These are phyloP conservation scores for Apis dorsata DNA, from an alignment of 1,140 invertebrate species.

Conservation along the genomic window DNA sequence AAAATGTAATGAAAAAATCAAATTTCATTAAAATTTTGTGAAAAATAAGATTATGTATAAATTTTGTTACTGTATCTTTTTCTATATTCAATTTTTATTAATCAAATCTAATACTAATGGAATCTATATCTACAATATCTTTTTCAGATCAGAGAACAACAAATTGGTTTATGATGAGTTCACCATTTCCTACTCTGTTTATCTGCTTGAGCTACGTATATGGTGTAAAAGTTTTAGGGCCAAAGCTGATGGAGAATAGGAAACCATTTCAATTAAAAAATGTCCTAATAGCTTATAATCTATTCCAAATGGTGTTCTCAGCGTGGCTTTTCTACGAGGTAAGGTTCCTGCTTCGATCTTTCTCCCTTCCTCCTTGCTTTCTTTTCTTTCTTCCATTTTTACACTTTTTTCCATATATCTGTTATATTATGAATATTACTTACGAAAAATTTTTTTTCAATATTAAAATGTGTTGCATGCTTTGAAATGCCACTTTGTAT, in stretches of 20 bases:
- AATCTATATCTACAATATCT: background rate
- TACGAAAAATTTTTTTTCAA: background rate
- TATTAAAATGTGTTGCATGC: background rate
- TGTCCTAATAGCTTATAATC: constrained; percentile 91
- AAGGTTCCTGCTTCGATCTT: constrained; percentile 63
- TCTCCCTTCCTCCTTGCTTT: background rate
- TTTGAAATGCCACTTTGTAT: background rate
- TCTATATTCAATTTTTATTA: background rate
- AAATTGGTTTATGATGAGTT: constrained; percentile 91
- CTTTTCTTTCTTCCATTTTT: background rate
- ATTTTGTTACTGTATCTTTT: too few relatives aligned
- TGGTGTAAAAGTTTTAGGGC: constrained; percentile 89
- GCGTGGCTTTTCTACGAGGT: constrained; percentile 92
- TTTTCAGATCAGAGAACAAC: constrained; percentile 89
- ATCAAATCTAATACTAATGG: background rate
- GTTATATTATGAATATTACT: background rate
- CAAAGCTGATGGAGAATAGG: constrained; percentile 91
- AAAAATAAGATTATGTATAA: too few relatives aligned
- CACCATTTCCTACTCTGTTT: constrained; percentile 89
- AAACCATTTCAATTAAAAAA: constrained; percentile 90
- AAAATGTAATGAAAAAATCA: too few relatives aligned
- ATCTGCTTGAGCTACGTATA: constrained; percentile 89
- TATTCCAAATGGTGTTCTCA: constrained; percentile 91
- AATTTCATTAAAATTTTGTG: too few relatives aligned
- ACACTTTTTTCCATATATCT: too few relatives aligned